Evolutionary conservation across 2,113 vertebrate species (phyloP).

Genomic region (Oxyruncus cristatus): DNA sequence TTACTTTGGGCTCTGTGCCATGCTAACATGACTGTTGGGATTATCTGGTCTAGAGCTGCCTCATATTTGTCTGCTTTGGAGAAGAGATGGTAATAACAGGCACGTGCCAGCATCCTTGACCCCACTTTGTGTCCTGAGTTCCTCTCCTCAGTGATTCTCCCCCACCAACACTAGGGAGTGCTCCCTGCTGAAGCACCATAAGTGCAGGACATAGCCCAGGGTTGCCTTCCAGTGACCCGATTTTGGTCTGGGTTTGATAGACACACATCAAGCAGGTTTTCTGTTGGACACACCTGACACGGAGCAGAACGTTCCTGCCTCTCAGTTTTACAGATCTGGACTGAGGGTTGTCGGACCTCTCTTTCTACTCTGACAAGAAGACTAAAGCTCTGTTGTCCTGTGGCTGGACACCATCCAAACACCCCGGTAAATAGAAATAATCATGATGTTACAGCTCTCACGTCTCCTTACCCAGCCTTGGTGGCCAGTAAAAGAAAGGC

Average conservation of each 20-base stretch:
- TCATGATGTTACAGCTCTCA: background rate
- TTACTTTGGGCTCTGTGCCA: background rate
- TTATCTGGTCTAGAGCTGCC: background rate
- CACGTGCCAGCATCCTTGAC: background rate
- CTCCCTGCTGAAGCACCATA: background rate
- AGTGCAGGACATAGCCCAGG: rapidly evolving
- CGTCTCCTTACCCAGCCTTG: background rate
- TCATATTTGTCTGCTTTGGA: background rate
- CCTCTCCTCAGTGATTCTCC: background rate
- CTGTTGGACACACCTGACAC: background rate
- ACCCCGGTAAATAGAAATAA: background rate
- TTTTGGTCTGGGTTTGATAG: background rate
- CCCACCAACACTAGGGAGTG: background rate
- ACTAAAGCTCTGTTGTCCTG: background rate
- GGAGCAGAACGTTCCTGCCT: background rate
- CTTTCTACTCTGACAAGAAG: background rate
- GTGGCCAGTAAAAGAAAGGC: background rate
- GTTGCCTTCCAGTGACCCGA: background rate
- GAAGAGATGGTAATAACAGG: background rate
- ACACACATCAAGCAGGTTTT: rapidly evolving
- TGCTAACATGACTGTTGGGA: background rate
- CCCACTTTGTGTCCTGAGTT: background rate
- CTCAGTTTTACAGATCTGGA: rapidly evolving
- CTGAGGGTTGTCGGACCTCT: background rate
- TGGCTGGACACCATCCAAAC: background rate